Evolutionary conservation across 2,113 vertebrate genomes (phyloP).

Genomic region (Cheilinus undulatus): DNA sequence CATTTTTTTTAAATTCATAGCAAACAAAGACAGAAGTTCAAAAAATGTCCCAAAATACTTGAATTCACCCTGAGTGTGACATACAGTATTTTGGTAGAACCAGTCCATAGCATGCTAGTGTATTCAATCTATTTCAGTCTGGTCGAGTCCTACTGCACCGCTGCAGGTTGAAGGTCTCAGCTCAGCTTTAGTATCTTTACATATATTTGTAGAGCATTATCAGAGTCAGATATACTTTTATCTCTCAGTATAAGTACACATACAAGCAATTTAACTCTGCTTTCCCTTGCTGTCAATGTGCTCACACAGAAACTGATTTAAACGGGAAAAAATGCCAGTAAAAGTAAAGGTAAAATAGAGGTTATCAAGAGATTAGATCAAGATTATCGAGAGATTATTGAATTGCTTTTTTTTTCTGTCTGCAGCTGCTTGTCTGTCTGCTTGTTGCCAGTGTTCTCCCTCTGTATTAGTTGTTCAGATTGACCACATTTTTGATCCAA

Average conservation of each 20-base stretch:
- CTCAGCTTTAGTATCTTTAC: background rate
- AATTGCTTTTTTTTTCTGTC: background rate
- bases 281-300: background rate
- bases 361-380: background rate
- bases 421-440: background rate
- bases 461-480: background rate
- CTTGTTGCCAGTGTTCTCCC: background rate
- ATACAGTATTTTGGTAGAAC: too few species aligned
- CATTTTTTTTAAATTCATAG: too few species aligned
- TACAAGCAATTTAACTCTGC: background rate
- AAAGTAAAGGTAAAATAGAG: background rate
- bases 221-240: background rate
- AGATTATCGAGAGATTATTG: background rate
- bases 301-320: background rate
- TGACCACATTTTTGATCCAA: background rate
- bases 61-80: too few species aligned
- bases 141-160: too few species aligned
- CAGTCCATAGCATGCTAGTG: too few species aligned
- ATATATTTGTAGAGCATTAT: background rate
- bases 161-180: background rate
- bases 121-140: too few species aligned
- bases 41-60: too few species aligned
- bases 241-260: background rate
- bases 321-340: background rate
- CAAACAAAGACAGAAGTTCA: too few species aligned